Evolutionary conservation across 2,113 vertebrate genomes (phyloP).

Genomic region (Xiphorhynchus elegans): DNA sequence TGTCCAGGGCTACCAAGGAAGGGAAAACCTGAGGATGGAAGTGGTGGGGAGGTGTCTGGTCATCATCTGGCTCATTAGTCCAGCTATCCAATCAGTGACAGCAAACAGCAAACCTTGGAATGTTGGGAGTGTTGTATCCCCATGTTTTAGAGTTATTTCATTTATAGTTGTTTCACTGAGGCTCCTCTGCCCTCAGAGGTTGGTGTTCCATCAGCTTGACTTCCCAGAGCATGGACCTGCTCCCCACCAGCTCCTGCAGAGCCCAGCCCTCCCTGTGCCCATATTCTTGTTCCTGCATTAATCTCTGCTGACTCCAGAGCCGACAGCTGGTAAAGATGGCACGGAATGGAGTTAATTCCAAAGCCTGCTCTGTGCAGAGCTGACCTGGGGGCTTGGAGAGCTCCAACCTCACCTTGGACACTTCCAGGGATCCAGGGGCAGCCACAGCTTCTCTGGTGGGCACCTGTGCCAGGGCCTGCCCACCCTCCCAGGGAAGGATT

Average conservation of each 20-base stretch:
- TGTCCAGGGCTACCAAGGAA: neutral
- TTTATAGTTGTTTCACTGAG: neutral
- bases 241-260: neutral
- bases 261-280: too few species aligned
- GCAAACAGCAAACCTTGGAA: neutral
- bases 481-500: neutral
- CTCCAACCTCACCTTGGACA: neutral
- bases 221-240: neutral
- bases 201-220: neutral
- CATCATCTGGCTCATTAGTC: neutral
- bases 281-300: neutral
- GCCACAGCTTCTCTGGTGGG: neutral
- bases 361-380: neutral
- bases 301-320: neutral
- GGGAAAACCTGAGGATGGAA: neutral
- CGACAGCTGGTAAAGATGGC: neutral
- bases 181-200: neutral
- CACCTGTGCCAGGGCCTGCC: neutral
- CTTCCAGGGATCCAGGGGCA: neutral
- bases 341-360: neutral
- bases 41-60: neutral
- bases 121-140: neutral
- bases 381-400: neutral
- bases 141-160: neutral
- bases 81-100: neutral